Conservation (phyloP, 2,797 vertebrate species). For the Rhynchotus rufescens region DNA sequence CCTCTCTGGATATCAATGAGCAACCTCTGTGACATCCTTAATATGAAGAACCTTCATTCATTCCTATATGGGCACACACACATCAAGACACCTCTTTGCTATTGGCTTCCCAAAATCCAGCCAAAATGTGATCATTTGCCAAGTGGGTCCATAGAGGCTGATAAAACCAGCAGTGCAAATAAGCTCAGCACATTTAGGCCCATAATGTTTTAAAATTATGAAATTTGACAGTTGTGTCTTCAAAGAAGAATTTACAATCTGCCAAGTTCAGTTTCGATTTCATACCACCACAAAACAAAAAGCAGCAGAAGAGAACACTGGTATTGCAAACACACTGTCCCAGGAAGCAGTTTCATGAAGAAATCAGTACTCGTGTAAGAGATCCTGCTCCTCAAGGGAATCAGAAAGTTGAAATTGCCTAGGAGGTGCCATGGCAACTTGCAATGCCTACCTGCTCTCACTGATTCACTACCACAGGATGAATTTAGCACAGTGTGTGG, state of each 20-base stretch:
- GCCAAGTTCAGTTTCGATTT: neutral
- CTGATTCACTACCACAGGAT: neutral
- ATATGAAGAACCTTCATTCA: neutral
- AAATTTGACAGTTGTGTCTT: neutral
- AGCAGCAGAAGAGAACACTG: neutral
- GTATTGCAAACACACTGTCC: neutral
- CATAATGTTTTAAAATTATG: neutral
- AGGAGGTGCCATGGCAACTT: slow-evolving; percentile 32
- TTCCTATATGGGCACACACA: neutral
- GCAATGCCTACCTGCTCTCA: neutral
- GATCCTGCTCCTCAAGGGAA: neutral
- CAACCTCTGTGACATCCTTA: neutral
- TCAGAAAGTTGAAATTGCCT: neutral
- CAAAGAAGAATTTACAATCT: neutral
- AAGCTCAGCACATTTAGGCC: neutral
- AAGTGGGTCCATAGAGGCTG: neutral
- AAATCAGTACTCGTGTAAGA: neutral
- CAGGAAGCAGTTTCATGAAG: neutral
- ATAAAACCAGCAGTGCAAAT: neutral
- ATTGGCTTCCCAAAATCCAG: accelerated
- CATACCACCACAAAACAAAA: neutral
- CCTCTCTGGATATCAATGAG: slow-evolving; percentile 19
- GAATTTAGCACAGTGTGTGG: neutral
- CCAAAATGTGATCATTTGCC: neutral
- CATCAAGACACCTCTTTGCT: neutral